Evolutionary conservation across 1,140 invertebrate genomes (phyloP).

Genomic region (Halictus rubicundus): DNA sequence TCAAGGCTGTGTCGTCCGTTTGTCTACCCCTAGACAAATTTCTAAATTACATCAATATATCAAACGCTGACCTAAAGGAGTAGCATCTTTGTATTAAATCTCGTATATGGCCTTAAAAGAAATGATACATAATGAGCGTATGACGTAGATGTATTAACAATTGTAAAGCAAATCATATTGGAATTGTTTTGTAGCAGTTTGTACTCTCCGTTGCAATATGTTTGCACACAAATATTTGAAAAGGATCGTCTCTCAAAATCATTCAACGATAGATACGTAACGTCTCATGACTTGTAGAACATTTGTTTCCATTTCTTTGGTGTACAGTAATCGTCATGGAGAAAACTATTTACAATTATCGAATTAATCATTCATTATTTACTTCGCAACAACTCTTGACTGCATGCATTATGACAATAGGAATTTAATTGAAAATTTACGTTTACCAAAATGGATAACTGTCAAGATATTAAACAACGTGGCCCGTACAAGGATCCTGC

Average conservation of each 20-base stretch:
- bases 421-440: too few species aligned
- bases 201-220: conserved; percentile 73
- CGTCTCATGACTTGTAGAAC: conserved; percentile 53
- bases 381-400: neutral
- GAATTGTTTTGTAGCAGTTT: conserved; percentile 77
- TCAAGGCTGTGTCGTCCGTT: conserved; percentile 75
- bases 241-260: conserved; percentile 60
- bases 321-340: neutral
- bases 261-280: conserved; percentile 59
- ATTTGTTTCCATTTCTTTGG: neutral
- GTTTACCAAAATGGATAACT: neutral
- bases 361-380: neutral
- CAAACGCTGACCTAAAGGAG: conserved; percentile 58
- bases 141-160: conserved; percentile 63
- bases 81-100: conserved; percentile 68
- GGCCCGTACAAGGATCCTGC: conserved; percentile 11
- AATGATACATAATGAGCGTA: conserved; percentile 55
- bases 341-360: neutral
- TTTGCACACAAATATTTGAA: conserved; percentile 69
- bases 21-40: conserved; percentile 67
- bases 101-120: conserved; percentile 73
- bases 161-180: conserved; percentile 67
- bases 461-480: neutral
- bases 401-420: neutral
- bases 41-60: conserved; percentile 68